Evolutionary conservation across 2,888 invertebrate genomes (phyloP).

Genomic region (Macrosiphum euphorbiae): DNA sequence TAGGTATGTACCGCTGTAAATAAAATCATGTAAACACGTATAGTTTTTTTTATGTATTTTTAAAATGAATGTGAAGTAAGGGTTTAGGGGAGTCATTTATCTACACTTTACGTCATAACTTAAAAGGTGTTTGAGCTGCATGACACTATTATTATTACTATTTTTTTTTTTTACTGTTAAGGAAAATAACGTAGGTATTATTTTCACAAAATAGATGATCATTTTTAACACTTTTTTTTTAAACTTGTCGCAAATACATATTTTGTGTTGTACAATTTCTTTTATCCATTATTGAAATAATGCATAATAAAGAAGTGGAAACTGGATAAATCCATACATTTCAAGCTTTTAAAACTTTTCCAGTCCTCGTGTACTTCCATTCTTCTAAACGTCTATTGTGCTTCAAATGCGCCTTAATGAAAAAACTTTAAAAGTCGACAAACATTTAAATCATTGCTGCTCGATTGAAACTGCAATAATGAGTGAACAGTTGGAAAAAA

Average conservation of each 20-base stretch:
- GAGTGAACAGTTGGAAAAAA: conserved; percentile 4
- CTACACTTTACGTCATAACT: conserved; percentile 29
- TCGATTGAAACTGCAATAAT: conserved; percentile 41
- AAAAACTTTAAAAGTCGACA: conserved; percentile 57
- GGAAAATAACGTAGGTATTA: neutral
- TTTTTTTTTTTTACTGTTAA: conserved; percentile 34
- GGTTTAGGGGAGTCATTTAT: conserved; percentile 15
- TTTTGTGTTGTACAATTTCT: neutral
- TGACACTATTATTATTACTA: neutral
- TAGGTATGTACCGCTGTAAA: neutral
- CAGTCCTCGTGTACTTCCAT: neutral
- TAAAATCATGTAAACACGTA: neutral
- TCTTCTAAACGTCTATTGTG: conserved; percentile 36
- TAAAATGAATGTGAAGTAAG: neutral
- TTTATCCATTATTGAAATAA: conserved; percentile 5
- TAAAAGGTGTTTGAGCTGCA: neutral
- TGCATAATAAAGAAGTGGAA: conserved; percentile 29
- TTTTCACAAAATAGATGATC: conserved; percentile 24
- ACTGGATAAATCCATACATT: conserved; percentile 41
- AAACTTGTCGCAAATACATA: neutral
- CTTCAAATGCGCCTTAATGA: conserved; percentile 51
- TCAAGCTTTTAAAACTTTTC: conserved; percentile 51
- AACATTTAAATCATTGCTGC: conserved; percentile 34
- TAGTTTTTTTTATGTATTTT: conserved; percentile 6
- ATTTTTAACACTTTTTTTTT: conserved; percentile 9